These are phyloP conservation scores for Halichoerus grypus DNA, from an alignment of 2,113 vertebrate species.

Conservation along the genomic window DNA sequence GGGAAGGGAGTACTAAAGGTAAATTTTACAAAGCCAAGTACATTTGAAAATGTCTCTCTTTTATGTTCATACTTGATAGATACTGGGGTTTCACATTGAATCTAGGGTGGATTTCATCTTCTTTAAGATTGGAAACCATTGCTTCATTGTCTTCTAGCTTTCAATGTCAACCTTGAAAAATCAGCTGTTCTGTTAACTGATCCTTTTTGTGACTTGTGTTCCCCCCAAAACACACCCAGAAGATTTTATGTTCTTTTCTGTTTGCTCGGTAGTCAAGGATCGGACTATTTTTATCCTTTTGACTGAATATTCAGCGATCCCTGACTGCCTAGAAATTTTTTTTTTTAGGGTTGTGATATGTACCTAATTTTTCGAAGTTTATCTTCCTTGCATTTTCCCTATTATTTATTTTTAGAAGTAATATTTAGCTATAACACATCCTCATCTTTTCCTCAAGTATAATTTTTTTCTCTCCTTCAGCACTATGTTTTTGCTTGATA, in stretches of 20 bases:
- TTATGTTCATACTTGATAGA: neutral
- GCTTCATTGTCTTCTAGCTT: neutral
- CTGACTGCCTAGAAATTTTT: neutral
- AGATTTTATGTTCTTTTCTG: neutral
- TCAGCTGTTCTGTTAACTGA: neutral
- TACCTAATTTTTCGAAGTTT: neutral
- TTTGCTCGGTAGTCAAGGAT: neutral
- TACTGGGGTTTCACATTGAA: neutral
- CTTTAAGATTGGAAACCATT: neutral
- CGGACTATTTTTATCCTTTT: neutral
- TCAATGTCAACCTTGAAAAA: neutral
- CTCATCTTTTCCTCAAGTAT: neutral
- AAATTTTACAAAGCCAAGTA: neutral
- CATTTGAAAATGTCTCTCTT: neutral
- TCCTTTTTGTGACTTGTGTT: neutral
- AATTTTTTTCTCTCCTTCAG: neutral
- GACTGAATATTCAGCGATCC: neutral
- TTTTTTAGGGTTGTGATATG: neutral
- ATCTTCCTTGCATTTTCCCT: neutral
- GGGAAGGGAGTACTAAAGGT: neutral
- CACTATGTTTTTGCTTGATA: neutral
- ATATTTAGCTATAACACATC: neutral
- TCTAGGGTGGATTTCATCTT: neutral
- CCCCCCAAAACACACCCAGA: too few species aligned
- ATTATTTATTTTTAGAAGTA: neutral